Conservation (phyloP, 1,140 invertebrate genomes). For the Bicyclus anynana region DNA sequence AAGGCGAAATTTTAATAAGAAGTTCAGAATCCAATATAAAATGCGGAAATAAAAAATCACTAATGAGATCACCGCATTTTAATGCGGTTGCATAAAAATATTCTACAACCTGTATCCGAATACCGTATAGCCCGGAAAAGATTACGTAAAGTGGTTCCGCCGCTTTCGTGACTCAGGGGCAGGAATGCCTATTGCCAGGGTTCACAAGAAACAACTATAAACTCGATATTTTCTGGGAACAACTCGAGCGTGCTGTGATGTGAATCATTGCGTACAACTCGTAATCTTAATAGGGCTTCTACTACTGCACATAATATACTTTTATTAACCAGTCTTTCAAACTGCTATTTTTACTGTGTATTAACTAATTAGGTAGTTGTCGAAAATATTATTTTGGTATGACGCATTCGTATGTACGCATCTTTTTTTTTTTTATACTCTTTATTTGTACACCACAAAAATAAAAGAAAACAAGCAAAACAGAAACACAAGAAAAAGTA, state of each 20-base stretch:
- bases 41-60: not conserved
- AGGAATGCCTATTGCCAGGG: slow-evolving; percentile 30
- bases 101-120: slow-evolving; percentile 2
- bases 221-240: slow-evolving; percentile 42
- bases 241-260: slow-evolving; percentile 40
- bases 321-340: too few relatives aligned
- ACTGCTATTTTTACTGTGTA: too few relatives aligned
- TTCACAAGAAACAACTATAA: slow-evolving; percentile 50
- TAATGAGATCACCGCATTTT: not conserved
- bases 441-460: too few relatives aligned
- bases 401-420: too few relatives aligned
- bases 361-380: too few relatives aligned
- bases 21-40: too few relatives aligned
- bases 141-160: slow-evolving; percentile 34
- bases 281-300: not conserved
- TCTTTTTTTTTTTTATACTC: too few relatives aligned
- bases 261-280: slow-evolving; percentile 23
- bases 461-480: too few relatives aligned
- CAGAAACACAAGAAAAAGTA: too few relatives aligned
- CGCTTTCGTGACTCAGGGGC: slow-evolving; percentile 33
- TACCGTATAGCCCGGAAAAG: slow-evolving; percentile 21
- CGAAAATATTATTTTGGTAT: too few relatives aligned
- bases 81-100: slow-evolving; percentile 1
- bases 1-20: too few relatives aligned
- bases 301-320: not conserved